These are phyloP conservation scores for Nerophis ophidion DNA, from an alignment of 2,113 vertebrate genomes.

Conservation along the genomic window DNA sequence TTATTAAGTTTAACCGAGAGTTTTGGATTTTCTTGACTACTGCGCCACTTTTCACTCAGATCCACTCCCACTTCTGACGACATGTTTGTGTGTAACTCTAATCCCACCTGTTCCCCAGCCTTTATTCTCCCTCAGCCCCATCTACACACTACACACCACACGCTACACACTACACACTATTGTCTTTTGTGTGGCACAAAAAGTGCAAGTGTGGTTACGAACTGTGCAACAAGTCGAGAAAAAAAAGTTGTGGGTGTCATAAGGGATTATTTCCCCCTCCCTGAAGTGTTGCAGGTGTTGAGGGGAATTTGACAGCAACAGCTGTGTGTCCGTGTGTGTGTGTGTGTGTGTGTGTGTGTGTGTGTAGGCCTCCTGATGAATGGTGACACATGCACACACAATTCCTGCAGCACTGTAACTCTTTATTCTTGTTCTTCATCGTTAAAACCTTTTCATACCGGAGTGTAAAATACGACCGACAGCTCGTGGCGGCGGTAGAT, in stretches of 20 bases:
- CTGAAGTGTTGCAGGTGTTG: conserved; percentile 34
- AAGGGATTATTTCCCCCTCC: conserved; percentile 1
- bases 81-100: conserved; percentile 27
- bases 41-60: too few species aligned
- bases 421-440: not conserved
- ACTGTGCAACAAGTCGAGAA: not conserved
- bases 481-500: conserved; percentile 28
- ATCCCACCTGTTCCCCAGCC: conserved; percentile 63
- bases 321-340: conserved; percentile 14
- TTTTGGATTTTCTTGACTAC: too few species aligned
- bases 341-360: not conserved
- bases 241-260: not conserved
- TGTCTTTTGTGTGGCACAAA: conserved; percentile 34
- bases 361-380: conserved; percentile 22
- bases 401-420: not conserved
- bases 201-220: not conserved
- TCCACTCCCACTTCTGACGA: conserved; percentile 25
- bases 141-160: not conserved
- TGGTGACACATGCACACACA: conserved; percentile 23
- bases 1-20: too few species aligned
- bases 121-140: not conserved
- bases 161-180: conserved; percentile 26
- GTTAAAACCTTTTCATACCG: conserved; percentile 18
- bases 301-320: conserved; percentile 26
- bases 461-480: conserved; percentile 23